Conservation (phyloP, 2,888 invertebrate species). For the Epistrophe eligans region DNA sequence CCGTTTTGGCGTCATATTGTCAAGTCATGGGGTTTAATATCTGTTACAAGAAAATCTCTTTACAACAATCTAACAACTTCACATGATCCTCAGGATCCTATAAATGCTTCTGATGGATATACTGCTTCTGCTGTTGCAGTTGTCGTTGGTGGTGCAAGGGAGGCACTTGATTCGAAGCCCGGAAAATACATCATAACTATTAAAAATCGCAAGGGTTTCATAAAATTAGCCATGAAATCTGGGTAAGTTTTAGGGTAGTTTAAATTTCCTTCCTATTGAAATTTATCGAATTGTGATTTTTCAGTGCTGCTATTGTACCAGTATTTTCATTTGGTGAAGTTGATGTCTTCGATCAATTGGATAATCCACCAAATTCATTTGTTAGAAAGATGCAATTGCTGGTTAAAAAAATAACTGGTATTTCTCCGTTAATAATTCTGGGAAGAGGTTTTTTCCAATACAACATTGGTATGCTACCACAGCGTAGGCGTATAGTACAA, state of each 20-base stretch:
- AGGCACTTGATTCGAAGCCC: constrained; percentile 93
- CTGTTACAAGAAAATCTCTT: constrained; percentile 84
- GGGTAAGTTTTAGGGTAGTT: constrained; percentile 85
- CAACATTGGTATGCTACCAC: constrained; percentile 93
- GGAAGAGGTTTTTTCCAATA: constrained; percentile 97
- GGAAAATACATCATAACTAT: constrained; percentile 89
- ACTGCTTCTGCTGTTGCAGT: constrained; percentile 87
- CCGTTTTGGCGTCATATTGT: constrained; percentile 90
- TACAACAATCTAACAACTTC: constrained; percentile 83
- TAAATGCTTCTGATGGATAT: constrained; percentile 81
- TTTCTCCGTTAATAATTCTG: constrained; percentile 90
- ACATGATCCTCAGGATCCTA: constrained; percentile 80
- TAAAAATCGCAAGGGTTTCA: constrained; percentile 91
- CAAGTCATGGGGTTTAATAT: constrained; percentile 85
- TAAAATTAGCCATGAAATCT: constrained; percentile 89
- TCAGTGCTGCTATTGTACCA: constrained; percentile 91
- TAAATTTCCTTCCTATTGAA: background rate
- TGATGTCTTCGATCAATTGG: constrained; percentile 91
- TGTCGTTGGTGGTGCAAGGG: constrained; percentile 95
- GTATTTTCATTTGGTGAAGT: constrained; percentile 96
- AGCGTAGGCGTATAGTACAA: constrained; percentile 91
- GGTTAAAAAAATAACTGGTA: constrained; percentile 88
- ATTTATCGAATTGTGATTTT: background rate
- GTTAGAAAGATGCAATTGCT: constrained; percentile 88
- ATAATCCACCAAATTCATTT: constrained; percentile 89